Evolutionary conservation across 2,113 vertebrate genomes (phyloP).

Genomic region (Hippolais icterina): DNA sequence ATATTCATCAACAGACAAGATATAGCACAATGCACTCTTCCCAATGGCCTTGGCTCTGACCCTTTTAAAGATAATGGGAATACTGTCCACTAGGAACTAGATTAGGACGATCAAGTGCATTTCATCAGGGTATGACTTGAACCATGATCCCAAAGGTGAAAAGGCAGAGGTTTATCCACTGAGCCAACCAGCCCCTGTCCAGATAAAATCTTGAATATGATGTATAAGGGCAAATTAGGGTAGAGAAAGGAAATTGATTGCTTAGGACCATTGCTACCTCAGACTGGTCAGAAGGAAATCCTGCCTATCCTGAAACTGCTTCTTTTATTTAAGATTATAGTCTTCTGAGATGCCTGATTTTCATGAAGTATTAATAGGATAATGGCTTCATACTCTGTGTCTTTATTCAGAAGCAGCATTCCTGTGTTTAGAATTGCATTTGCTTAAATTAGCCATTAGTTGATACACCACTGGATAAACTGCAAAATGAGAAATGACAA

Average conservation of each 20-base stretch:
- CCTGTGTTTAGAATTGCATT: background rate
- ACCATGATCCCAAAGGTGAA: constrained; percentile 73
- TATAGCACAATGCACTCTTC: constrained; percentile 64
- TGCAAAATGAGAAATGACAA: background rate
- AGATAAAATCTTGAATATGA: constrained; percentile 73
- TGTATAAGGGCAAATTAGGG: constrained; percentile 68
- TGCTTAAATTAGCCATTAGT: background rate
- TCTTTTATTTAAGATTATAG: background rate
- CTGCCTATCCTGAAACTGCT: background rate
- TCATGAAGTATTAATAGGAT: background rate
- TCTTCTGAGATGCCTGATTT: background rate
- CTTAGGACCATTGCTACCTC: background rate
- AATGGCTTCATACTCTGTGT: background rate
- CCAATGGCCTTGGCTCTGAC: constrained; percentile 70
- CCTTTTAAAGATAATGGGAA: constrained; percentile 75
- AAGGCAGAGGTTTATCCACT: constrained; percentile 73
- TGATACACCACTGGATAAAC: background rate
- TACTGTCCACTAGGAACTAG: constrained; percentile 74
- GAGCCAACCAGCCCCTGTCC: constrained; percentile 64
- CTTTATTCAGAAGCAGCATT: background rate
- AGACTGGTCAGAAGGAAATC: background rate
- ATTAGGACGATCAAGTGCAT: constrained; percentile 73
- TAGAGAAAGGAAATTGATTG: constrained; percentile 56
- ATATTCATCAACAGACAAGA: constrained; percentile 71
- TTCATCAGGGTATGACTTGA: constrained; percentile 75